Conservation (phyloP, 1,140 invertebrate genomes). For the Conus ventricosus region DNA sequence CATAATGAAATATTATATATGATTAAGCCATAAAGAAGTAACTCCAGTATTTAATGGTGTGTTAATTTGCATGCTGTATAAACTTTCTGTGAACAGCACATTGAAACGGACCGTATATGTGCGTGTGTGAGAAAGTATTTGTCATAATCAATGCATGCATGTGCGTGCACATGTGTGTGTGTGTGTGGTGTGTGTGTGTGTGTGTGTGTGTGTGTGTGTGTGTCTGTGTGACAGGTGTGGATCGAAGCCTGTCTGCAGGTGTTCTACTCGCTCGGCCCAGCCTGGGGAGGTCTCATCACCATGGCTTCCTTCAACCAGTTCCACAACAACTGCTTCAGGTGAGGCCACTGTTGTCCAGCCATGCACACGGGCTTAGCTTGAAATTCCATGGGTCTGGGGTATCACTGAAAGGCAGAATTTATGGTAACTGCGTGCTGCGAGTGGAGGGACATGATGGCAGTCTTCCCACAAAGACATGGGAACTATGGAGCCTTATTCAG, state of each 20-base stretch:
- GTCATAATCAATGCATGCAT: no score
- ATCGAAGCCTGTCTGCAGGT: slow-evolving; percentile 90
- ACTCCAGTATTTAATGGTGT: no score
- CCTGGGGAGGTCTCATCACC: slow-evolving; percentile 90
- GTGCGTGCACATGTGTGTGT: no score
- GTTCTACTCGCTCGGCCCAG: slow-evolving; percentile 92
- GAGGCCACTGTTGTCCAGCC: slow-evolving; percentile 1
- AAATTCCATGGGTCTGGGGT: not conserved
- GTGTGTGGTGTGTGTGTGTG: not conserved
- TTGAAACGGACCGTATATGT: no score
- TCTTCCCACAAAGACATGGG: no score
- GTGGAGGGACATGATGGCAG: not conserved
- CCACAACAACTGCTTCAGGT: slow-evolving; percentile 84
- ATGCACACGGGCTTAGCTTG: not conserved
- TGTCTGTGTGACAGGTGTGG: slow-evolving; percentile 83
- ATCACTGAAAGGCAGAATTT: not conserved
- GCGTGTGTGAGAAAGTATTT: no score
- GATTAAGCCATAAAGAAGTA: no score
- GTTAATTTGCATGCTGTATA: no score
- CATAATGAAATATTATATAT: no score
- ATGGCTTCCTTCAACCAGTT: slow-evolving; percentile 92
- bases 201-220: not conserved
- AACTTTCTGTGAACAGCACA: no score
- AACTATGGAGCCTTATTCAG: no score
- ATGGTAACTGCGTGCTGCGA: not conserved